Base-by-base conservation (phyloP, 2,113 vertebrate genomes). In the Dipodomys spectabilis region DNA sequence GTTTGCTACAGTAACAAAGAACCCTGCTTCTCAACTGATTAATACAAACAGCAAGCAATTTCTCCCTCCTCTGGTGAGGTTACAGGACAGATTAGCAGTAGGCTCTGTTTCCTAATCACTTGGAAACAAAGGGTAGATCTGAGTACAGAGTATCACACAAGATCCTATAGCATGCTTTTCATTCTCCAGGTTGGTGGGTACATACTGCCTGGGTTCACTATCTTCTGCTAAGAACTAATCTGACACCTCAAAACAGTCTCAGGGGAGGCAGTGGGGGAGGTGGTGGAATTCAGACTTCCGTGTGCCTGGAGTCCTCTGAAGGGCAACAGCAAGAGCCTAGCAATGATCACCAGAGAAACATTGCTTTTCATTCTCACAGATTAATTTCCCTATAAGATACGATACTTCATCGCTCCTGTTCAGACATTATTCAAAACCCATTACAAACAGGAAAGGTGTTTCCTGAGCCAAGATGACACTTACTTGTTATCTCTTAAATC, bases 161-260 rank as follows among this genome's bases (percentile, higher is more conserved):
- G 8, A 7, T 35, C 27, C 28, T 7, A 16, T 5, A 75, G 5
- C 22, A 10, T 20, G 16, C 15, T 5, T n/a, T 22, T 18, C 44
- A 27, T 18, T 23, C 20, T 25, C 15, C 25, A 13, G 8, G 19
- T 87, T 5, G 11, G 22, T 86, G 65, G 18, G 28, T 78, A 15
- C 0, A 18, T 44, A 44, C 27, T 10, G 28, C 77, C 57, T 4
- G 10, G 30, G 12, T 2, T 67, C 13, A 45, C 23, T 19, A 8
- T 6, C 25, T 23, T 57, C 23, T 68, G 11, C 9, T 10, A 19
- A 2, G 81, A 67, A 35, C 6, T 4, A 25, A 75, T 4, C 57
- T 6, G 4, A 3, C 0, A 23, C 27, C n/a, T 8, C 11, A 12
- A 39, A 2, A 0, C 15, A 45, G 5, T 19, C 22, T 60, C 4